Evolutionary conservation across 2,888 invertebrate species (phyloP), one percentile per base, ranked within the genome.

Genomic region (Stramonita haemastoma): DNA sequence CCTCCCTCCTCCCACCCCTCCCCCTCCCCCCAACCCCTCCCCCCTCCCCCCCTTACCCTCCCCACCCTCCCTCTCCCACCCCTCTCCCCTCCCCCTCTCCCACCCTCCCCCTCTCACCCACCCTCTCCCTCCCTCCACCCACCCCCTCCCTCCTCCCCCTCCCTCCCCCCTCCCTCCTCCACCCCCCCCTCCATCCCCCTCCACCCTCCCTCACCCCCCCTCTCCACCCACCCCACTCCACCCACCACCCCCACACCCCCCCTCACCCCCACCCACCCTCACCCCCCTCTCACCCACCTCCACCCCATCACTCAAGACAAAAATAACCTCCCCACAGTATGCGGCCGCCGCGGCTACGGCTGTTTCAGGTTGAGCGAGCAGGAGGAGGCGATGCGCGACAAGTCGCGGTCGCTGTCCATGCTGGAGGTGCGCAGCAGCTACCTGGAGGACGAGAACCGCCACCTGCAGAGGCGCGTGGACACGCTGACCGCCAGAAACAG

Each of bases 361-460:
- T 92, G 89, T 94, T 94, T 90, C 94, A 95, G 95, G 92, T 91
- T 95, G 91, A 93, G 94, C 84, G 95, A 95, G 88, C 91, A 93
- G 90, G 95, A 95, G 89, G 95, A 95, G 91, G 90, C 88, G 19
- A 81, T 93, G 22, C 91, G 94, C 46, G 95, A 95, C 92, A 93
- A 94, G 89, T 89, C 93, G 15, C 93, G 95, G 22, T 90, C 90
- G 60, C 92, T 94, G n/a, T 94, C 95, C 26, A 93, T 95, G 91
- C 91, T 94, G n/a, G 94, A 95, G 90, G 94, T 94, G 32, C 93
- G 94, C 34, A 91, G 92, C 73, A 94, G 93, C 89, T 95, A 93
- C 91, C 92, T 95, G 89, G 95, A 95, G 89, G 95, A 95, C 66
- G 95, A 95, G 93, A 95, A 95, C 92, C 90, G 92, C 29, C 92